These are phyloP conservation scores for Pachyseris speciosa DNA, from an alignment of 64 coral and sea anemone genomes.

Conservation along the genomic window DNA sequence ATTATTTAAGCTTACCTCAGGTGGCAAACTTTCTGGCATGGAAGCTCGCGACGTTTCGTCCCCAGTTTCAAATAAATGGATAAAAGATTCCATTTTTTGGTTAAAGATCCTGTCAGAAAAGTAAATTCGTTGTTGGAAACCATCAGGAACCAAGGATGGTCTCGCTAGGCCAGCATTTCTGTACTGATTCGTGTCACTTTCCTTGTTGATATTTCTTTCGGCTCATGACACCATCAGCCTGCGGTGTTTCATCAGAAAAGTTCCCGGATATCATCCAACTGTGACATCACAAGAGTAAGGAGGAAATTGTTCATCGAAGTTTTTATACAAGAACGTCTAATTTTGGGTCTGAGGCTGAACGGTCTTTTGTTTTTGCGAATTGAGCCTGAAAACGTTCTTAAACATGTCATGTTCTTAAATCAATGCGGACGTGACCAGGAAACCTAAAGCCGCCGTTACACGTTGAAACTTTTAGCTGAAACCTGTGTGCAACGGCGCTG, in stretches of 20 bases:
- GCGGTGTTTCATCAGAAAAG: slow-evolving; percentile 92
- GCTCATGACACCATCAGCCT: slow-evolving; percentile 54
- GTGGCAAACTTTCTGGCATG: slow-evolving; percentile 61
- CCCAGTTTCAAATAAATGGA: slow-evolving; percentile 44
- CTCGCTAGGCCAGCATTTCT: background rate
- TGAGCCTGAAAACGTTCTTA: too few relatives aligned
- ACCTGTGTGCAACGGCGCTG: too few relatives aligned
- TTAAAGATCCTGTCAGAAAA: background rate
- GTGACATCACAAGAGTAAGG: slow-evolving; percentile 65
- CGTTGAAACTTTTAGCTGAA: too few relatives aligned
- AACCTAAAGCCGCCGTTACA: too few relatives aligned
- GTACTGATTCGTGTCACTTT: background rate
- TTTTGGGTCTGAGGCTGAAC: too few relatives aligned
- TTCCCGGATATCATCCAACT: slow-evolving; percentile 56
- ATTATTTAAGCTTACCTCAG: slow-evolving; percentile 35
- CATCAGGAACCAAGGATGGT: background rate
- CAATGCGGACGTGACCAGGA: too few relatives aligned
- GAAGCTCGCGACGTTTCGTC: background rate
- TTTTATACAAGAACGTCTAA: too few relatives aligned
- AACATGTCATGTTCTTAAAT: too few relatives aligned
- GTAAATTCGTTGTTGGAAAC: background rate
- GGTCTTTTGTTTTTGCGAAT: too few relatives aligned
- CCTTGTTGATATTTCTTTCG: background rate
- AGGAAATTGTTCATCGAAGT: background rate
- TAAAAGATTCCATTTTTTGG: slow-evolving; percentile 55